Percentiles rank a stretch among this genome's conserved stretches.
Evolutionary conservation across 2,113 vertebrate genomes (phyloP).

Genomic region (Corynorhinus townsendii): DNA sequence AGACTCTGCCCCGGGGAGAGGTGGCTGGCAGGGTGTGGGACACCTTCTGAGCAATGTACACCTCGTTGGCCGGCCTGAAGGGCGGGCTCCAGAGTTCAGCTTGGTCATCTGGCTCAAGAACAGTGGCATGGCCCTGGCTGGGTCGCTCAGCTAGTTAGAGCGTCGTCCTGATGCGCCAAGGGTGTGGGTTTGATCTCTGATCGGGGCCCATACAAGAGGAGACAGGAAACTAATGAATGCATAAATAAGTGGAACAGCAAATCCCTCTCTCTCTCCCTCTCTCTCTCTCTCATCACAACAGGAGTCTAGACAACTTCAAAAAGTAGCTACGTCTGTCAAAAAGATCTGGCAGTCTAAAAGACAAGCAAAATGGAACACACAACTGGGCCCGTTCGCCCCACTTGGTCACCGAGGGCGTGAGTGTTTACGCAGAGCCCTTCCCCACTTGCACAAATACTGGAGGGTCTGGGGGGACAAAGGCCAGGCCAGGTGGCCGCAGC

Average conservation of each 20-base stretch:
- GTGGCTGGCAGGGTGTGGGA: accelerated
- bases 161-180: no score
- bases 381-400: not conserved
- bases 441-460: slow-evolving; percentile 41
- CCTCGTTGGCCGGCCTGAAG: not conserved
- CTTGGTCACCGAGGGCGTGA: not conserved
- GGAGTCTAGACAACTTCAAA: not conserved
- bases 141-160: no score
- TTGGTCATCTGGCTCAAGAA: not conserved
- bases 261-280: no score
- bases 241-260: no score
- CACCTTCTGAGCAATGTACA: accelerated
- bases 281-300: not conserved
- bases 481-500: not conserved
- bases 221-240: no score
- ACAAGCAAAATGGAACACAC: not conserved
- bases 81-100: not conserved
- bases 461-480: not conserved
- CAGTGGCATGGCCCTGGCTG: no score
- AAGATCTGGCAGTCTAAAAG: not conserved
- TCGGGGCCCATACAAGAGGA: no score
- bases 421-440: slow-evolving; percentile 16
- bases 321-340: not conserved
- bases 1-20: not conserved
- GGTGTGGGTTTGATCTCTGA: no score